phyloP scores from a whole-genome alignment of 2,888 invertebrate species.

The Poecilus cupreus region DNA sequence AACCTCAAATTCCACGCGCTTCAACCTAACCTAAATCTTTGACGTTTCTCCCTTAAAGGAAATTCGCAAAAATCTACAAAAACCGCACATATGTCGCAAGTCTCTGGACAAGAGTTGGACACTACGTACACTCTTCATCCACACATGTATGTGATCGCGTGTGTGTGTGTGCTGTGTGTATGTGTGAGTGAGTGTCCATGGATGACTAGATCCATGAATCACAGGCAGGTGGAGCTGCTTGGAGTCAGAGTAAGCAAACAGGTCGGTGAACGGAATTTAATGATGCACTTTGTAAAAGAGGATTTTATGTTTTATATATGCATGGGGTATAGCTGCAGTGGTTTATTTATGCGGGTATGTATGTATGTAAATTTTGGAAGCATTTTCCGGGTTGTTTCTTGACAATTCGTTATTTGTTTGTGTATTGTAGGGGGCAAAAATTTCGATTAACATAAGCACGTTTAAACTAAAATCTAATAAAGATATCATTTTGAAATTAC shows the following conservation, averaged over 20 bases:
- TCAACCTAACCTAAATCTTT: background rate
- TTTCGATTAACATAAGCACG: too few relatives aligned
- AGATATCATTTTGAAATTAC: too few relatives aligned
- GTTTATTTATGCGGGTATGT: background rate
- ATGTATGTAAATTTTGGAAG: background rate
- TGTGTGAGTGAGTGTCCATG: constrained; percentile 18
- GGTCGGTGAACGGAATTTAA: constrained; percentile 36
- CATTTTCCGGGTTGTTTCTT: background rate
- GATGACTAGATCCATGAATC: constrained; percentile 46
- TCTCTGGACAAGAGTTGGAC: background rate
- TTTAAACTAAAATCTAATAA: too few relatives aligned
- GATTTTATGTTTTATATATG: background rate
- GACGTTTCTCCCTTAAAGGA: background rate
- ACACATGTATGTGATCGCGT: background rate
- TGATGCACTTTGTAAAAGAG: background rate
- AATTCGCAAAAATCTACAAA: background rate
- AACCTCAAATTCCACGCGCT: background rate
- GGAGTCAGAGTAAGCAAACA: background rate
- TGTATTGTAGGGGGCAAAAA: too few relatives aligned
- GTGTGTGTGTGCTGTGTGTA: background rate
- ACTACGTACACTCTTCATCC: background rate
- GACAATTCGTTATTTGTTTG: too few relatives aligned
- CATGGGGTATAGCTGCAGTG: background rate
- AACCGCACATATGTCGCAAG: background rate
- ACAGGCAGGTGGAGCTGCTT: constrained; percentile 33